Base-by-base conservation (phyloP, 2,888 invertebrate genomes). In the Drosophila neotestacea region DNA sequence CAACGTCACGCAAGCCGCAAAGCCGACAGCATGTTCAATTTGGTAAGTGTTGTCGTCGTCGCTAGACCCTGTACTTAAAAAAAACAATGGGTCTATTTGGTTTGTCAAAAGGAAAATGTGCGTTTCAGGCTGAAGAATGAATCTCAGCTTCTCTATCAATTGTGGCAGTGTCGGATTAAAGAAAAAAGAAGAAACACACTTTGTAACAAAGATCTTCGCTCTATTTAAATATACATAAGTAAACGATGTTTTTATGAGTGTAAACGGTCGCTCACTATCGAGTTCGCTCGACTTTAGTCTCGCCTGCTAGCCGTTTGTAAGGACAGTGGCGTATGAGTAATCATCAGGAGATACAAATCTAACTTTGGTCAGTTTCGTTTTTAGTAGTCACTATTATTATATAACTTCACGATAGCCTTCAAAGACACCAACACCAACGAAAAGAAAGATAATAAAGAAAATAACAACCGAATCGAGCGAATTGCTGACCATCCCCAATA, bases 331-430 rank as follows among this genome's bases (percentile, higher is more conserved):
- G 76, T 88, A 85, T 85, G 85, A 85, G 85, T 89, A 85, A 89
- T 85, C 85, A 82, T 78, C 69, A 66, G 59, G 38, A 88, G 89
- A 88, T 84, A 84, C 78, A 84, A 83, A 84, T 84, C 84, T 86
- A 84, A 75, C 87, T 73, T 80, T 80, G 78, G 84, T 78, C 86
- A 83, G 70, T 74, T 88, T 68, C 56, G 51, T 81, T 79, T 66
- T 64, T 75, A 72, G 68, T 64, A 52, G 67, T 52, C 69, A 66
- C 82, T 85, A 60, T 83, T 61, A 82, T 84, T 84, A 85, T 68
- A 84, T 88, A 84, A 84, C 83, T 62, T 68, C 67, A 73, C 63
- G 56, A 55, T 77, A 77, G 85, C 88, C 85, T 81, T 85, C 82
- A 72, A 55, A 65, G 34, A 47, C 22, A 56, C 54, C 46, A 16